A percentile compares a stretch with the other conserved stretches of the same genome.
Evolutionary conservation across 2,888 invertebrate species (phyloP).

Genomic region (Mycogona germanica): DNA sequence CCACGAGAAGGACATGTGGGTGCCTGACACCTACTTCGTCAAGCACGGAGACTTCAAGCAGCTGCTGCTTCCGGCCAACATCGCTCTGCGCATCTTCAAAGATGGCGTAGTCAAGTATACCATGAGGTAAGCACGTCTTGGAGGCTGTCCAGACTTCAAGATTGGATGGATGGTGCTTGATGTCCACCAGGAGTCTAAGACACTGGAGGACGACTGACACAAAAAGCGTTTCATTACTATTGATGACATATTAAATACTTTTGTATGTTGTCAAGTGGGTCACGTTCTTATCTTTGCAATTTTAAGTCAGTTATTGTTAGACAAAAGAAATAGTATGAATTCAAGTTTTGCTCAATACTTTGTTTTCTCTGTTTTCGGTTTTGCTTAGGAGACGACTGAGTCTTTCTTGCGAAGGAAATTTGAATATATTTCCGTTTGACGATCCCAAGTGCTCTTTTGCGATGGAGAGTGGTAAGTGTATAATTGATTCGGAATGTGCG

Average conservation of each 20-base stretch:
- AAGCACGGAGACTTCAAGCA: conserved; percentile 96
- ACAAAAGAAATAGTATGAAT: not conserved
- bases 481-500: not conserved
- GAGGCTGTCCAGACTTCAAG: too few species aligned
- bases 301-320: not conserved
- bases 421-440: conserved; percentile 91
- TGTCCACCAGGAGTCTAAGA: too few species aligned
- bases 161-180: too few species aligned
- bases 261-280: not conserved
- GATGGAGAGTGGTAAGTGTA: conserved; percentile 85
- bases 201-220: too few species aligned
- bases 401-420: conserved; percentile 82
- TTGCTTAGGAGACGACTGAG: conserved; percentile 69
- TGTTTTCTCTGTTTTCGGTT: conserved; percentile 21
- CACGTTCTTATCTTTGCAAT: not conserved
- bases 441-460: conserved; percentile 91
- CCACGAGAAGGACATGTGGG: conserved; percentile 83
- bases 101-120: conserved; percentile 90
- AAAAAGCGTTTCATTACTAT: too few species aligned
- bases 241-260: too few species aligned
- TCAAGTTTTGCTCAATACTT: not conserved
- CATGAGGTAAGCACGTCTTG: conserved; percentile 45
- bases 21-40: conserved; percentile 90
- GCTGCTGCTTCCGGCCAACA: conserved; percentile 84
- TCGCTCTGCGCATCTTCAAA: conserved; percentile 79